These are phyloP conservation scores for Lasioglossum malachurum DNA, from an alignment of 2,888 invertebrate genomes.

Conservation along the genomic window DNA sequence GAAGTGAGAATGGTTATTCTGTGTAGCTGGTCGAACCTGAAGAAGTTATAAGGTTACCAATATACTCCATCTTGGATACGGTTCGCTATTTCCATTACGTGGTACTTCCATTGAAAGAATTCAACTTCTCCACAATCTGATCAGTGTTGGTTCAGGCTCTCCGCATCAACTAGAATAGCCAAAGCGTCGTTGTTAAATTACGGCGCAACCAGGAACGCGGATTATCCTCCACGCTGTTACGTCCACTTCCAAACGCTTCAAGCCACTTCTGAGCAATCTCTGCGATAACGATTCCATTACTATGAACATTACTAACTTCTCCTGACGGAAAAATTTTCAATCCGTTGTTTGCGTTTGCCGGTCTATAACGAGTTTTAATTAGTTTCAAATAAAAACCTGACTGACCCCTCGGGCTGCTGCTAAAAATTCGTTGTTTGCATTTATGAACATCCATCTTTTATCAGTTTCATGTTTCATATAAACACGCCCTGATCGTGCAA, in stretches of 20 bases:
- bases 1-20: neutral
- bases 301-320: neutral
- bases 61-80: constrained; percentile 7
- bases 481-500: neutral
- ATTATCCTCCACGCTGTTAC: constrained; percentile 19
- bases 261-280: constrained; percentile 14
- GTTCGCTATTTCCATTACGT: constrained; percentile 3
- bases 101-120: constrained; percentile 2
- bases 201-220: constrained; percentile 14
- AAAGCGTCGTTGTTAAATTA: constrained; percentile 17
- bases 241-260: constrained; percentile 2
- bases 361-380: neutral
- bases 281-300: constrained; percentile 13
- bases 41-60: neutral
- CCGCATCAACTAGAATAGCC: constrained; percentile 20
- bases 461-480: too few species aligned
- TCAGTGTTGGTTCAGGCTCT: constrained; percentile 14
- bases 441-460: neutral
- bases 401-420: neutral
- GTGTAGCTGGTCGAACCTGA: neutral
- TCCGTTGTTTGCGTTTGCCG: neutral
- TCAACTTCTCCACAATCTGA: constrained; percentile 16
- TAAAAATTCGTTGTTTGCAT: neutral
- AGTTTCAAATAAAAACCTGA: neutral
- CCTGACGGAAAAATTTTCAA: neutral